Conservation (phyloP, 2,797 vertebrate genomes). For the Cephalopachus bancanus region DNA sequence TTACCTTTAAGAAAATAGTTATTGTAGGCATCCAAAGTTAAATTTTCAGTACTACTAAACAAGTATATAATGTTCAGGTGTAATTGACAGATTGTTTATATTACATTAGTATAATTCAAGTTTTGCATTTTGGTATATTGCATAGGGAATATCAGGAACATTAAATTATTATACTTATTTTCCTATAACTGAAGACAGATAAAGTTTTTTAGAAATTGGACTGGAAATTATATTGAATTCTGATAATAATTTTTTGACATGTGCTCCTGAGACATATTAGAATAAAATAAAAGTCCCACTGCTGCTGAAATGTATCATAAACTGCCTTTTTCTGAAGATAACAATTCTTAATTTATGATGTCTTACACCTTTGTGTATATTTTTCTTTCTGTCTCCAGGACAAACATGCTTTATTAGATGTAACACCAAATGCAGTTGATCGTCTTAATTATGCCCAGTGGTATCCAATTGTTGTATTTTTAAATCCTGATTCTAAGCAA, state of each 20-base stretch:
- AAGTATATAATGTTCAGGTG: not conserved
- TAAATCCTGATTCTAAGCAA: conserved; percentile 99
- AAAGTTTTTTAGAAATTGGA: not conserved
- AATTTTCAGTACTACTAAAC: not conserved
- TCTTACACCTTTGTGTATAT: not conserved
- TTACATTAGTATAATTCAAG: not conserved
- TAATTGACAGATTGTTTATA: not conserved
- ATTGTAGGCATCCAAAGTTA: not conserved
- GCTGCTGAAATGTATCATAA: not conserved
- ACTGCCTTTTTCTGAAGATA: not conserved
- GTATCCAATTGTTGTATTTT: conserved; percentile 99
- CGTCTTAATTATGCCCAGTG: conserved; percentile 99
- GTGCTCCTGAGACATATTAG: not conserved
- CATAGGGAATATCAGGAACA: not conserved
- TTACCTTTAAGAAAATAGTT: not conserved
- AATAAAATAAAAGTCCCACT: not conserved
- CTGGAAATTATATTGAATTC: conserved; percentile 17
- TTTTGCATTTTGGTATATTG: not conserved
- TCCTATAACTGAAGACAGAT: not conserved
- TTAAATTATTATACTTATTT: not conserved
- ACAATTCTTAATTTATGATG: not conserved
- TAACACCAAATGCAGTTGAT: conserved; percentile 99
- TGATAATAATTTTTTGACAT: not conserved
- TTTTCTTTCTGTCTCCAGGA: conserved; percentile 90
- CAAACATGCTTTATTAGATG: conserved; percentile 98